Base-by-base conservation (phyloP, 2,797 vertebrate species). In the Lepus oiostolus region DNA sequence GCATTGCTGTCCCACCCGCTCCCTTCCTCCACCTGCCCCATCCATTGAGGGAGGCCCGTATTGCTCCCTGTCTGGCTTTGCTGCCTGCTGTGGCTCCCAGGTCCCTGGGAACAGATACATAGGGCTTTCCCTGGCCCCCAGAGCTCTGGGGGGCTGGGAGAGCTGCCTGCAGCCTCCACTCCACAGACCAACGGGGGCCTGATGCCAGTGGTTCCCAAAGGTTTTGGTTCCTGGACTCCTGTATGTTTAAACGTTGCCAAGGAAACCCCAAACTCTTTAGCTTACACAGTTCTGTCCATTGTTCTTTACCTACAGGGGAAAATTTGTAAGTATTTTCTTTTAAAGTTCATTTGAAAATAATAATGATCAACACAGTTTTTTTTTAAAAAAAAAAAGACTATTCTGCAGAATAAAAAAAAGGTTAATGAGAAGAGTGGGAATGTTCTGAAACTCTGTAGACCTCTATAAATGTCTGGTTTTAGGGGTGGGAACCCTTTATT, bases 11-110 rank as follows among this genome's bases (percentile, higher is more conserved):
- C 19, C 4, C 42, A 4, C 24, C 14, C 4, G 12, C 10, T 13
- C 83, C 8, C 3, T 2, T 19, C n/a, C 17, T 14, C 14, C 30
- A 4, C 12, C 0, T 21, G 30, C 16, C 42, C 54, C 70, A 17
- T 7, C 7, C 0, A 11, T 0, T 9, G 47, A 62, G 68, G n/a
- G 28, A 2, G 42, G 42, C 42, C 67, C 0, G 0, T 13, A 9
- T 50, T 60, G 42, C 24, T 17, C 7, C 0, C 2, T 2, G 7
- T 24, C 60, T 32, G 24, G 30, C 32, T 85, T 30, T 28, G 21
- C 60, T 4, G 0, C 35, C 86, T 47, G n/a, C 21, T 5, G 28
- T 32, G 60, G 30, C 62, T 89, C 60, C 54, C 47, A 26, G 24
- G 28, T 63, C 79, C 42, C 1, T 1, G 4, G 42, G 7, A 22